A percentile compares a stretch with the other conserved stretches of the same genome.
These are phyloP conservation scores for Pholis gunnellus DNA, from an alignment of 2,113 vertebrate genomes.

Conservation along the genomic window DNA sequence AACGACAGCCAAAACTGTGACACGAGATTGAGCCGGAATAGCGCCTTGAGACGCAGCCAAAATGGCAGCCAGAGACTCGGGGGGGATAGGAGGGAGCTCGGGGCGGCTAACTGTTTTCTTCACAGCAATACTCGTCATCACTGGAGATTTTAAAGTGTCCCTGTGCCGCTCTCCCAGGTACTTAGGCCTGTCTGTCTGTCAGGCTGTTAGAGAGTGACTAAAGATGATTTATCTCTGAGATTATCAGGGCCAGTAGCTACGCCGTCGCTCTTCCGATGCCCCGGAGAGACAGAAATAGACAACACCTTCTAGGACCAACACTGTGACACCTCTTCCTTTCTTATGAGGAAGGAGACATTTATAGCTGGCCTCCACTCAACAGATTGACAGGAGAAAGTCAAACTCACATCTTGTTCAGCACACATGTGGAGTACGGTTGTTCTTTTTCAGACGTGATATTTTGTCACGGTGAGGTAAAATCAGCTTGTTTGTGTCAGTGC, in stretches of 20 bases:
- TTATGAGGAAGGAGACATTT: slow-evolving; percentile 10
- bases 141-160: slow-evolving; percentile 77
- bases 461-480: slow-evolving; percentile 63
- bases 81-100: slow-evolving; percentile 62
- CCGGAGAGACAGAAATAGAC: slow-evolving; percentile 62
- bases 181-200: slow-evolving; percentile 80
- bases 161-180: slow-evolving; percentile 78
- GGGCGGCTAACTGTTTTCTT: slow-evolving; percentile 74
- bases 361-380: slow-evolving; percentile 40
- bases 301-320: slow-evolving; percentile 29
- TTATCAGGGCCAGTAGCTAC: slow-evolving; percentile 63
- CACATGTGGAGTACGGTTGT: slow-evolving; percentile 30
- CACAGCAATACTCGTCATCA: slow-evolving; percentile 70
- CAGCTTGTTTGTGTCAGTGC: slow-evolving; percentile 64
- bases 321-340: slow-evolving; percentile 35
- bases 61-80: slow-evolving; percentile 76
- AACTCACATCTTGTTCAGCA: slow-evolving; percentile 10
- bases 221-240: slow-evolving; percentile 76
- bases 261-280: slow-evolving; percentile 59
- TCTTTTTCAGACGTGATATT: slow-evolving; percentile 68
- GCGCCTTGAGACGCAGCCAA: slow-evolving; percentile 79
- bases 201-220: slow-evolving; percentile 69
- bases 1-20: slow-evolving; percentile 80
- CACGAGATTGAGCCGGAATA: slow-evolving; percentile 81
- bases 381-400: slow-evolving; percentile 45